phyloP scores from a whole-genome alignment of 2,888 invertebrate species.

The Bibio marci region DNA sequence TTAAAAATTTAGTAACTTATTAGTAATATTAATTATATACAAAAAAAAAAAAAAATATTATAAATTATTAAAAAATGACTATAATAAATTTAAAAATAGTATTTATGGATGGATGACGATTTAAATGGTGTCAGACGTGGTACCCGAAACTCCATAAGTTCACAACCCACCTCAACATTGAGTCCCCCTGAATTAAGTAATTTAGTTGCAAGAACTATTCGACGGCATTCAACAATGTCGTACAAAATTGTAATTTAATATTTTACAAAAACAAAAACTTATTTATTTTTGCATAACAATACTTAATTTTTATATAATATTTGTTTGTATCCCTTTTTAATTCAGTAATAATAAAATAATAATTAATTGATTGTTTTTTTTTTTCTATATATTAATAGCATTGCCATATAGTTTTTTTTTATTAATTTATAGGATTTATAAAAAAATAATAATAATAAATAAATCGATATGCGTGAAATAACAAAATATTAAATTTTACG shows the following conservation, averaged over 20 bases:
- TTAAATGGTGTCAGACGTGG: constrained; percentile 12
- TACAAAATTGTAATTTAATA: constrained; percentile 26
- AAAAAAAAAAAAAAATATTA: not conserved
- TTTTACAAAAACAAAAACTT: not conserved
- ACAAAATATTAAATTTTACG: too few species aligned
- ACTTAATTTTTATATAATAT: not conserved
- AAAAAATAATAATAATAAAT: too few species aligned
- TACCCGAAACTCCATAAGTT: not conserved
- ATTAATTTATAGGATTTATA: too few species aligned
- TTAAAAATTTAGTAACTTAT: too few species aligned
- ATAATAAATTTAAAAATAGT: constrained; percentile 13
- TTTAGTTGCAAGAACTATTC: constrained; percentile 12
- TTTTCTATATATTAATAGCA: too few species aligned
- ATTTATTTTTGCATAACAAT: not conserved
- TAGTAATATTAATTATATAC: not conserved
- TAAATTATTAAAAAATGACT: too few species aligned
- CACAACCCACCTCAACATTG: constrained; percentile 18
- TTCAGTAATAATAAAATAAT: too few species aligned
- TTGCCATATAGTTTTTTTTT: too few species aligned
- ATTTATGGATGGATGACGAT: constrained; percentile 26
- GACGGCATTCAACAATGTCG: constrained; percentile 27
- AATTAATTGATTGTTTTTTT: too few species aligned
- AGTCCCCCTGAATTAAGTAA: constrained; percentile 15
- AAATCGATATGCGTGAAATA: too few species aligned
- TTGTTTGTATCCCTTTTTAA: too few species aligned